These are phyloP conservation scores for Pionites leucogaster DNA, from an alignment of 2,113 vertebrate species.

Conservation along the genomic window DNA sequence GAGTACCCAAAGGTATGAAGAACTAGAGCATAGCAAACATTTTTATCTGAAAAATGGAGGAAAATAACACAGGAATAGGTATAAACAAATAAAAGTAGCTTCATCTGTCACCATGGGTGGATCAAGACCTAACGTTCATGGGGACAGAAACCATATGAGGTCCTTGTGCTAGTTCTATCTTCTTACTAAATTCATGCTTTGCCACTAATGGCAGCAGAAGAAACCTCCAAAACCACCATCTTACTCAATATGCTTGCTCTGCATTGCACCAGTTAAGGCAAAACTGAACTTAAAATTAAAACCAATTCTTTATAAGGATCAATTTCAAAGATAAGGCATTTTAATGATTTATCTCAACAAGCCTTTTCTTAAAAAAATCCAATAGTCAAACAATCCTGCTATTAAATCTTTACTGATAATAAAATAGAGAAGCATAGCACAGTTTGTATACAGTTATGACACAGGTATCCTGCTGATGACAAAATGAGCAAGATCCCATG, in stretches of 20 bases:
- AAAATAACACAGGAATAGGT: background rate
- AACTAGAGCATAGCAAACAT: background rate
- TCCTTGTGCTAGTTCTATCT: background rate
- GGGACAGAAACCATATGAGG: rapidly evolving
- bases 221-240: background rate
- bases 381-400: background rate
- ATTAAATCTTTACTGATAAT: background rate
- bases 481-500: background rate
- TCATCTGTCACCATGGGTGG: background rate
- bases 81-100: background rate
- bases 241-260: background rate
- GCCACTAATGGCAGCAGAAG: background rate
- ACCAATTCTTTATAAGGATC: background rate
- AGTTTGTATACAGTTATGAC: background rate
- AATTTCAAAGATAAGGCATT: background rate
- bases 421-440: background rate
- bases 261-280: background rate
- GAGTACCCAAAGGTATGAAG: background rate
- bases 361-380: background rate
- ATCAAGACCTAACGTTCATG: background rate
- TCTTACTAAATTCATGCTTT: background rate
- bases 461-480: background rate
- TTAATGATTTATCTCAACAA: background rate
- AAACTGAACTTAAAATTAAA: background rate
- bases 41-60: background rate